Conservation (phyloP, 2,888 invertebrate genomes). For the Pseudoips prasinana region DNA sequence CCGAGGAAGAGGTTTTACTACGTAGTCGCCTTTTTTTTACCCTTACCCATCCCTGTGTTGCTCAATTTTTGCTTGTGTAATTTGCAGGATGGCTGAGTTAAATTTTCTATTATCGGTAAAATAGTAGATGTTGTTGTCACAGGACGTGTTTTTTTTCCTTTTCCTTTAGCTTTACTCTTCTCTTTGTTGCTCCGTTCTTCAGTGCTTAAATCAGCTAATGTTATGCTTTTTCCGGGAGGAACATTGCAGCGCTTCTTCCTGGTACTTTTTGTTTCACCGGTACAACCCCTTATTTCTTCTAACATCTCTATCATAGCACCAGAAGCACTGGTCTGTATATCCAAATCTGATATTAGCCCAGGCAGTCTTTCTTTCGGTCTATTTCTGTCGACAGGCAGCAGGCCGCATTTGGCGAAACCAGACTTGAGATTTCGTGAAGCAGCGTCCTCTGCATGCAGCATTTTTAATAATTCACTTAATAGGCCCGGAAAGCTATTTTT, state of each 20-base stretch:
- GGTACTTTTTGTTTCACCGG: conserved; percentile 8
- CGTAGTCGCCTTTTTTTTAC: conserved; percentile 4
- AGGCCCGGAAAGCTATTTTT: conserved; percentile 10
- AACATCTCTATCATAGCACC: conserved; percentile 5
- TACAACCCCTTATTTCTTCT: conserved; percentile 4
- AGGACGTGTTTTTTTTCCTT: no score
- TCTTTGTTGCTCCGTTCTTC: not conserved
- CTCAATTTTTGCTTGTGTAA: conserved; percentile 2
- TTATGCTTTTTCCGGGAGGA: conserved; percentile 7
- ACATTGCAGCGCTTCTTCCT: conserved; percentile 3
- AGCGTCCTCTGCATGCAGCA: not conserved
- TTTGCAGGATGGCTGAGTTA: no score
- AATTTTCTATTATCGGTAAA: no score
- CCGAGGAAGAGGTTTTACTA: no score
- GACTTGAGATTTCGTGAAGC: not conserved
- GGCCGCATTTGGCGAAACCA: conserved; percentile 11
- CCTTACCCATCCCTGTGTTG: conserved; percentile 4
- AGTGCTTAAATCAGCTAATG: conserved; percentile 3
- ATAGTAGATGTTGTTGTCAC: no score
- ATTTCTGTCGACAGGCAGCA: conserved; percentile 6
- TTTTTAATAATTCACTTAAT: conserved; percentile 6
- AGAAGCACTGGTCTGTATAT: conserved; percentile 3
- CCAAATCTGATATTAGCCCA: conserved; percentile 2
- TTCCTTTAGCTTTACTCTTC: conserved; percentile 6
- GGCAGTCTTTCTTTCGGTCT: conserved; percentile 4